Base-by-base conservation (phyloP, 2,888 invertebrate genomes). In the Augochlorella aurata region DNA sequence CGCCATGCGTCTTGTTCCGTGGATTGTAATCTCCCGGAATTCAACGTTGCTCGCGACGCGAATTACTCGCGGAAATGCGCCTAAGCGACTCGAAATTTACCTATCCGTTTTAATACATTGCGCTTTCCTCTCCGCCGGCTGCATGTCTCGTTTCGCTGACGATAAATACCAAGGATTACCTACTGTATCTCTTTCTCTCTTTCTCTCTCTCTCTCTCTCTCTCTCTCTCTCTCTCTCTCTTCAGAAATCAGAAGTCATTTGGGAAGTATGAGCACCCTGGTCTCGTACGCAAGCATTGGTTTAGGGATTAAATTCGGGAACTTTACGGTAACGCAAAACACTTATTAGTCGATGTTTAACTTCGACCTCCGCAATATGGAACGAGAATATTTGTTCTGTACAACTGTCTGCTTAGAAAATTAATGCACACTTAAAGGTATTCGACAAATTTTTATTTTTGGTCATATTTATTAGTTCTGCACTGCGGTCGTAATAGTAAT, bases 21-120 rank as follows among this genome's bases (percentile, higher is more conserved):
- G 63, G 38, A 79, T 69, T 66, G 70, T 73, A 71, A 83, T 73
- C 66, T 74, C 74, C 77, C 54, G 68, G 71, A 81, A 81, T 80
- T 65, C 49, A 52, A 50, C 65, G 38, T 47, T 58, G 24, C 24
- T 16, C 74, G 49, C 61, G 58, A 61, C 21, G 63, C 52, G 72
- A 83, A 74, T 81, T 78, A 44, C 44, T 76, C 63, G 21, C 77
- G 49, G 52, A 47, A 65, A 73, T 50, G 54, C 63, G 50, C 18
- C 68, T 66, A 67, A 79, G 49, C 63, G 47, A 66, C 80, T 68
- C 47, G 67, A 72, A 72, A 67, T 72, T 77, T 45, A 61, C 45
- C 66, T 72, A 67, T 72, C 77, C 50, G 69, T 79, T 71, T 71
- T 77, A 79, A 77, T 71, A 71, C 66, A 58, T 44, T 54, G 65